Percentiles rank a stretch among this genome's conserved stretches.
These are phyloP conservation scores for Cricetomys ansorgei DNA, from an alignment of 2,113 vertebrate species.

Conservation along the genomic window DNA sequence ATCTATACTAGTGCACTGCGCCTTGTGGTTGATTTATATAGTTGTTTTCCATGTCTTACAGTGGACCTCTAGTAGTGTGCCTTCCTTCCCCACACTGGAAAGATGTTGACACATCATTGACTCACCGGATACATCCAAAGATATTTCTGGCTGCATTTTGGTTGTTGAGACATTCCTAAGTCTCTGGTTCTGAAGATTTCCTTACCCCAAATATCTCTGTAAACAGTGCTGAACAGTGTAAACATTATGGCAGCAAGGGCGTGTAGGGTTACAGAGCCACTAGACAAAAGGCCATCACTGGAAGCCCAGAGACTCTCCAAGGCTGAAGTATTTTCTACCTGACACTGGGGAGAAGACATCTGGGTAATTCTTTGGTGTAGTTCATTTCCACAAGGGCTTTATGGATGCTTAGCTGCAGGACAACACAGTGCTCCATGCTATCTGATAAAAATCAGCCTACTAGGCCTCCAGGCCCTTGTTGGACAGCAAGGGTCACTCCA, in stretches of 20 bases:
- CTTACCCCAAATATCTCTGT: neutral
- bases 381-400: neutral
- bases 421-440: neutral
- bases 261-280: neutral
- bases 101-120: neutral
- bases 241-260: neutral
- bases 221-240: neutral
- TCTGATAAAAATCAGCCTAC: neutral
- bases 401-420: neutral
- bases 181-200: neutral
- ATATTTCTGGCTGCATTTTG: neutral
- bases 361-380: neutral
- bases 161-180: neutral
- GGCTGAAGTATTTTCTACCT: neutral
- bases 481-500: neutral
- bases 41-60: neutral
- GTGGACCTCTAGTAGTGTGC: neutral
- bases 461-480: neutral
- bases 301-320: neutral
- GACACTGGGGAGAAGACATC: neutral
- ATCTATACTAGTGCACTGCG: neutral
- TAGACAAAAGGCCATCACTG: neutral
- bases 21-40: neutral
- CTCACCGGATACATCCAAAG: neutral
- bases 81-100: neutral